Conservation (phyloP, 1,140 invertebrate species). For the Saxidomus purpurata region DNA sequence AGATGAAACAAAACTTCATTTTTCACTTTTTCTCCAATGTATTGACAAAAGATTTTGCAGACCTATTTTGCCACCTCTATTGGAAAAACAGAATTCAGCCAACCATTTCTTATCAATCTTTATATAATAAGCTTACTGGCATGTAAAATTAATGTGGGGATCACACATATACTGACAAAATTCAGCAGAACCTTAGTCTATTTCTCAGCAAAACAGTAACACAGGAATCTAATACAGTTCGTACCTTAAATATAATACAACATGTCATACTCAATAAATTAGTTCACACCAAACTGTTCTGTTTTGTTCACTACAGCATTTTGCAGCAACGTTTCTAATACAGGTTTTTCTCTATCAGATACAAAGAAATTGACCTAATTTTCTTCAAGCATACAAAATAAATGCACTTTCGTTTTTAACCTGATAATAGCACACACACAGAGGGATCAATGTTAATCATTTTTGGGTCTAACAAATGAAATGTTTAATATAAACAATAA, state of each 20-base stretch:
- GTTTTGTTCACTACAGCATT: conserved; percentile 52
- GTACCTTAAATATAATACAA: not conserved
- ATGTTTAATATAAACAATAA: conserved; percentile 2
- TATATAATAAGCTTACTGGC: not conserved
- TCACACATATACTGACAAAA: not conserved
- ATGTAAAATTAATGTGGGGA: not conserved
- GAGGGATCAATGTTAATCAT: not conserved
- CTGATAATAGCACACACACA: not conserved
- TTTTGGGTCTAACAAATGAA: conserved; percentile 11
- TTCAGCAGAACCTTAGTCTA: not conserved
- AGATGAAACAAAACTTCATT: not conserved
- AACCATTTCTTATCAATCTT: not conserved
- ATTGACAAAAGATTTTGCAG: no score
- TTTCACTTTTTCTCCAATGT: no score
- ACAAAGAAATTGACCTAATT: not conserved
- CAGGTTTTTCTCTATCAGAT: not conserved
- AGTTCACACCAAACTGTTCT: conserved; percentile 33
- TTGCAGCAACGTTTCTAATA: conserved; percentile 25
- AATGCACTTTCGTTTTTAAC: not conserved
- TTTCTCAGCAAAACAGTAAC: not conserved
- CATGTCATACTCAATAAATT: conserved; percentile 3
- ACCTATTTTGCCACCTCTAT: not conserved
- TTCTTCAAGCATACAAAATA: not conserved
- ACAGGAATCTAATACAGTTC: not conserved
- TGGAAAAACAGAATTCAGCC: conserved; percentile 23